Evolutionary conservation across 2,113 vertebrate species (phyloP).

Genomic region (Hemichromis elongatus): DNA sequence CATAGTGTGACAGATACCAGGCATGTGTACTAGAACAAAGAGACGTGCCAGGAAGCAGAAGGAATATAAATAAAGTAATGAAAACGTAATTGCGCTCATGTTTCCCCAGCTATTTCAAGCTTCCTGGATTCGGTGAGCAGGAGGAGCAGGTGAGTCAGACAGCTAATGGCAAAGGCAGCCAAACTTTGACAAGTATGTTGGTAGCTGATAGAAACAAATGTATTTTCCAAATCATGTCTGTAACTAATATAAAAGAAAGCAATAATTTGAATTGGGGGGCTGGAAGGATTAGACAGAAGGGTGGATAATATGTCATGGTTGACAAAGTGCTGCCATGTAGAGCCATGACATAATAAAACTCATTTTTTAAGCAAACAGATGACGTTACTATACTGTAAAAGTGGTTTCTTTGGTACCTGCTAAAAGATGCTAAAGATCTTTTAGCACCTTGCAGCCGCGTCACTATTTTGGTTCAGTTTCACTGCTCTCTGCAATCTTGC

Average conservation of each 20-base stretch:
- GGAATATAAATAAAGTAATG: not conserved
- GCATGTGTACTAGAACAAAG: not conserved
- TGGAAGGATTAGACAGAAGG: not conserved
- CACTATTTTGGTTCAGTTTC: not conserved
- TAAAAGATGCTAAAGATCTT: too few relatives aligned
- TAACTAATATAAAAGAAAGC: not conserved
- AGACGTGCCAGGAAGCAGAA: not conserved
- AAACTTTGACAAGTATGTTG: not conserved
- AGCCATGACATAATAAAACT: not conserved
- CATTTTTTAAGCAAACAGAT: not conserved
- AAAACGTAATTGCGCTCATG: conserved; percentile 12
- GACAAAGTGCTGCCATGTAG: not conserved
- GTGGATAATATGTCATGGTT: not conserved
- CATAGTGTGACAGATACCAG: not conserved
- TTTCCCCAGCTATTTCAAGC: not conserved
- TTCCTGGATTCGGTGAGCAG: not conserved
- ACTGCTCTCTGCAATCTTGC: not conserved
- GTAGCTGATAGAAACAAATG: not conserved
- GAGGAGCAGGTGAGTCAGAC: conserved; percentile 3
- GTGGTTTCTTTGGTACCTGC: not conserved
- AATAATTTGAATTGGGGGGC: not conserved
- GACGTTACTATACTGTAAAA: not conserved
- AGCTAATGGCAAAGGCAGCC: not conserved
- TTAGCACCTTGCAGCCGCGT: not conserved
- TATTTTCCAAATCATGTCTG: not conserved